Base-by-base conservation (phyloP, 2,113 vertebrate species). In the Asarcornis scutulata region DNA sequence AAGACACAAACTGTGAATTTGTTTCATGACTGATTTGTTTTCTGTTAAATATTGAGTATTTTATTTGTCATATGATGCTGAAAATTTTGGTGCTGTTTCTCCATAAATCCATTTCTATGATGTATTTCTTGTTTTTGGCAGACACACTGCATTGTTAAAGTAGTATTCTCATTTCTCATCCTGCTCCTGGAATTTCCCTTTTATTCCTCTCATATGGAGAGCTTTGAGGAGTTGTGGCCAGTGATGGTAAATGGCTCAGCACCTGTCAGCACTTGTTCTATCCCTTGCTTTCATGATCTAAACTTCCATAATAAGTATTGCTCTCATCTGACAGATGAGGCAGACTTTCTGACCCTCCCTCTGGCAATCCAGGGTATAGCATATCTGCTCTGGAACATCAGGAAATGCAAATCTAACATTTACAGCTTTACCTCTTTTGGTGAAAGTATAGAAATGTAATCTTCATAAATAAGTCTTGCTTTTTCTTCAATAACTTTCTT, bases 381-480 rank as follows among this genome's bases (percentile, higher is more conserved):
- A 26, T 40, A 75, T 76, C 64, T 94, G 36, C 42, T 78, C 18
- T 59, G 66, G 23, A 55, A 50, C 46, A 69, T 52, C 11, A 76
- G 26, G 72, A 94, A 77, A 73, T 69, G 20, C 29, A 80, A 85
- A 64, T 40, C 4, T 82, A 86, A 59, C 25, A 79, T 95, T 96
- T 89, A 18, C 31, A 40, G 55, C 32, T 84, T 94, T 98, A 99
- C 99, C 99, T 99, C 99, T 99, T 99, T 99, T 76, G 99, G 99
- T 67, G 99, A 99, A 27, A 99, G 98, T 97, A 99, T 99, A 93
- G 99, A 99, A 96, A 99, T 99, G 74, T 99, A 99, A 97, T 99
- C 99, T 95, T 99, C 99, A 18, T 99, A 99, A 96, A 99, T 99
- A 96, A 98, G 98, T 93, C 99, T 98, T 97, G 99, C 98, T 94